Conservation (phyloP, 2,888 invertebrate genomes). For the Aphodius sticticus region DNA sequence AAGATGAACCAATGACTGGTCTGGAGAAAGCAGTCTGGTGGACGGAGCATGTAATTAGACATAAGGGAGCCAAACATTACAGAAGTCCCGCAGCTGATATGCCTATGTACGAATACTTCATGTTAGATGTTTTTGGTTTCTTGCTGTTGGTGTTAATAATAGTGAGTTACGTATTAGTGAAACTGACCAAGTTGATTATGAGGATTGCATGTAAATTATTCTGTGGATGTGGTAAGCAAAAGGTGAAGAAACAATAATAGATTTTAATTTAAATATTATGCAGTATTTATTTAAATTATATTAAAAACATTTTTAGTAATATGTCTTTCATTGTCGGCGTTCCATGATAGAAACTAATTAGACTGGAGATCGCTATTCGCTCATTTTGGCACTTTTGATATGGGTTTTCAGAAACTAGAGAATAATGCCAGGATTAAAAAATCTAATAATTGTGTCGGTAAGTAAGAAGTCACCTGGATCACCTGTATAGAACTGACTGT, state of each 20-base stretch:
- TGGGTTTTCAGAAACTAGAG: too few relatives aligned
- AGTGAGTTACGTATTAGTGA: slow-evolving; percentile 4
- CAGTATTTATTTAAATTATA: background rate
- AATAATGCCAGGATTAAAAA: too few relatives aligned
- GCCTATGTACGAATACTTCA: slow-evolving; percentile 42
- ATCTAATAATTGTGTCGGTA: too few relatives aligned
- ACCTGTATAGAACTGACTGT: too few relatives aligned
- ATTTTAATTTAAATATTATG: slow-evolving; percentile 6
- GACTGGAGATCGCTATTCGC: too few relatives aligned
- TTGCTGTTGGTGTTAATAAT: slow-evolving; percentile 7
- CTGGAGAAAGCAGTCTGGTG: slow-evolving; percentile 43
- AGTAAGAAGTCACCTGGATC: too few relatives aligned
- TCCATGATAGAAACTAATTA: too few relatives aligned
- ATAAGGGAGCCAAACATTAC: slow-evolving; percentile 42
- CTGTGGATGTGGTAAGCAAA: background rate
- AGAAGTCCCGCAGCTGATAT: slow-evolving; percentile 37
- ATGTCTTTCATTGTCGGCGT: too few relatives aligned
- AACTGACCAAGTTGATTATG: slow-evolving; percentile 10
- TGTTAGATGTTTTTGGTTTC: slow-evolving; percentile 40
- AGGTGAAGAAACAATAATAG: slow-evolving; percentile 9
- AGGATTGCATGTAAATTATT: slow-evolving; percentile 11
- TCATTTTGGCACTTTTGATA: too few relatives aligned
- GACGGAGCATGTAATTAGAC: slow-evolving; percentile 43
- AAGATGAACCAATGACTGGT: slow-evolving; percentile 42
- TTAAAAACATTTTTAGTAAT: too few relatives aligned